A percentile compares a stretch with the other conserved stretches of the same genome.
These are phyloP conservation scores for Calameuta pallipes DNA, from an alignment of 2,888 invertebrate genomes.

Conservation along the genomic window DNA sequence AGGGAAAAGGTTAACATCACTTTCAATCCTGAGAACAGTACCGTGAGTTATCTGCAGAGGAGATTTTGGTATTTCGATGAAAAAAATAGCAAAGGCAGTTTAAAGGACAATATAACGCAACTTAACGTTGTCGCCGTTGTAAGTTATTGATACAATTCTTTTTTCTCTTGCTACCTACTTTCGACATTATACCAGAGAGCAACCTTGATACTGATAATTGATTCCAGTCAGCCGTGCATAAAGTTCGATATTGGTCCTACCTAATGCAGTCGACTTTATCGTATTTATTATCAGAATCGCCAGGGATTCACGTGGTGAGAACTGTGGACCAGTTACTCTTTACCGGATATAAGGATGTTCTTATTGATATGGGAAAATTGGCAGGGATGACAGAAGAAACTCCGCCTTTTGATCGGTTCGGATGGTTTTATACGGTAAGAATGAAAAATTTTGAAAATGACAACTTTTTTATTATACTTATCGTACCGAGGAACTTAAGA, in stretches of 20 bases:
- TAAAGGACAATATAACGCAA: constrained; percentile 78
- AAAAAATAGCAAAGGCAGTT: constrained; percentile 74
- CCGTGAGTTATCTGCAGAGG: constrained; percentile 77
- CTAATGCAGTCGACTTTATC: constrained; percentile 73
- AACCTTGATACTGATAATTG: not conserved
- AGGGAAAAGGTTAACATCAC: constrained; percentile 78
- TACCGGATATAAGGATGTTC: constrained; percentile 81
- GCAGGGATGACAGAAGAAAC: constrained; percentile 67
- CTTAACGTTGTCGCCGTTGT: constrained; percentile 85
- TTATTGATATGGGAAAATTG: constrained; percentile 76
- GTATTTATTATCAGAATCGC: constrained; percentile 69
- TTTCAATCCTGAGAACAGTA: constrained; percentile 78
- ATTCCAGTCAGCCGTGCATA: constrained; percentile 70
- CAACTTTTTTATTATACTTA: not conserved
- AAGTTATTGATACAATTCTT: constrained; percentile 57
- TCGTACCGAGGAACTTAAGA: not conserved
- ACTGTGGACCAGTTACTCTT: constrained; percentile 79
- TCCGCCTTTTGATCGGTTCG: constrained; percentile 81
- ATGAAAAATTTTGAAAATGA: not conserved
- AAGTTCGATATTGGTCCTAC: constrained; percentile 71
- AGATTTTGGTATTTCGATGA: constrained; percentile 79
- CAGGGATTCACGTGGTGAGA: constrained; percentile 72
- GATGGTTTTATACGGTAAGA: constrained; percentile 82
- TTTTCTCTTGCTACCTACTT: not conserved
- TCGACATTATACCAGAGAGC: not conserved